Evolutionary conservation across 2,888 invertebrate genomes (phyloP), one percentile per base, ranked within the genome.

Genomic region (Oscheius myriophilus): DNA sequence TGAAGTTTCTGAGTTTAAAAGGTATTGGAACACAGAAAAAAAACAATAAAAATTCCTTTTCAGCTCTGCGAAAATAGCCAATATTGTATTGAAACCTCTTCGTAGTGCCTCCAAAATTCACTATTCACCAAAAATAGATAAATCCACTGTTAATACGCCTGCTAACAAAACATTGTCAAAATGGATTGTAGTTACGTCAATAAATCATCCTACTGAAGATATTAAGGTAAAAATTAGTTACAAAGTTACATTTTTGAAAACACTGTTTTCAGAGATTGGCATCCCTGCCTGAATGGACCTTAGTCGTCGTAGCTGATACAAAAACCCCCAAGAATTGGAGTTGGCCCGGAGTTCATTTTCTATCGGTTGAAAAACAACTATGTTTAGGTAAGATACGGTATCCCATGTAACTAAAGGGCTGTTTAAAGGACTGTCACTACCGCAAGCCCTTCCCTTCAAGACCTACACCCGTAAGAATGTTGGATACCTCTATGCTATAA

Each of bases 401-500:
- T 33, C 21, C n/a, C n/a, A 14, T 43, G 45, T 14, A 9, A 49
- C 6, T 53, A 9, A 14, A 6, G 3, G 53, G 18, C 16, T 25
- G 33, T 33, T 33, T 33, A 33, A 33, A 33, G 33, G 33, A 33
- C 9, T 33, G 33, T 33, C 33, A 6, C 9, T 33, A 33, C 33
- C 33, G 33, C 4, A 9, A 33, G 33, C 33, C 33, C 12, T 65
- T 18, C 55, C 65, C 14, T 65, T 55, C 33, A 41, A 42, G 9
- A 53, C 49, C 18, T 68, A 71, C 43, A 64, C 68, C 7, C 52
- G 71, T 11, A 71, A 71, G 43, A 71, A 68, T 46, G 52, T 58
- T 9, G 71, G 70, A 1, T 71, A 71, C 41, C 53, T 69, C 12
- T 72, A 72, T 43, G 72, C 72, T 26, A 72, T 72, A 3, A 53